Evolutionary conservation across 1,140 invertebrate species (phyloP), one percentile per base, ranked within the genome.

Genomic region (Pomacea maculata): DNA sequence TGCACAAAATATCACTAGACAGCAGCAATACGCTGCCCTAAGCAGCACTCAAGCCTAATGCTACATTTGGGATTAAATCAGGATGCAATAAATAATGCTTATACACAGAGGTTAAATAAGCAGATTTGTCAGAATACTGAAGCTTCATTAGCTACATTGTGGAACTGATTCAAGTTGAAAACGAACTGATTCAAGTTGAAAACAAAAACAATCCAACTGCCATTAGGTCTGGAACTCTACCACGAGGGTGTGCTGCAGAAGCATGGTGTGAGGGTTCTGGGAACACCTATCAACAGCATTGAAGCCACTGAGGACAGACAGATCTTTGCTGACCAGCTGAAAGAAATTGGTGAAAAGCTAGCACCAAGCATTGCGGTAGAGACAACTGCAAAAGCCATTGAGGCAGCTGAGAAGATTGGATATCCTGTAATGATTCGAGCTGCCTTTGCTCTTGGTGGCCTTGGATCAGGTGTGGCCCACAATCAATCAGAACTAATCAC

Each of bases 301-400:
- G 97, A 98, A 73, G 94, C 97, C 80, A 98, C 98, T 0, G 98
- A 99, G 92, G 98, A 99, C 90, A 92, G 98, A 77, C 97, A 99
- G 92, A 93, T 97, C 75, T 99, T 99, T 92, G 95, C 97, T 1
- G 95, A 97, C 82, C 94, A 95, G 83, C 94, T 99, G 73, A 94
- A 94, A 71, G 93, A 95, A 87, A 97, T 99, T 85, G 95, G 95
- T 6, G 97, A 99, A 90, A 95, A 95, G 90, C 97, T 99, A 0
- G 97, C 97, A 0, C 97, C 97, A 0, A 97, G 96, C 90, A 94
- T 95, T 83, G 97, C 97, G 29, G 97, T 96, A 0, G 95, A 94
- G 84, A 95, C 95, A 0, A 94, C 98, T 19, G 6, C 79, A 21
- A 81, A 94, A 92, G 97, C 97, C 17, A 86, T 98, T 29, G 92